phyloP scores from a whole-genome alignment of 2,797 vertebrate genomes.

The Cirrhinus molitorella region DNA sequence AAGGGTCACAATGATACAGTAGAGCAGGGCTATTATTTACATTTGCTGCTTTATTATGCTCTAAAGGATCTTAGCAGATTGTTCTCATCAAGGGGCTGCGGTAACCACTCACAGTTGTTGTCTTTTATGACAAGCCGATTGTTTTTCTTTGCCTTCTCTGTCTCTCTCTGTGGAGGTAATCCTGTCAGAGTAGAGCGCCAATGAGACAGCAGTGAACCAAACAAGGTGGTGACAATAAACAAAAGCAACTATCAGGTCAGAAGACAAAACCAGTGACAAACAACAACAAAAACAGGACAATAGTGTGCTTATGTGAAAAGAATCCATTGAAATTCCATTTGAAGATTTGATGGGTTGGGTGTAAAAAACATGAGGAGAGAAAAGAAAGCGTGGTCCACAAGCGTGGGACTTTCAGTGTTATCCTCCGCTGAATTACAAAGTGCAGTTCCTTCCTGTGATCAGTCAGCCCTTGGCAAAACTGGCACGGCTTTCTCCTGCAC shows the following conservation, averaged over 20 bases:
- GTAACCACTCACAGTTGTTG: neutral
- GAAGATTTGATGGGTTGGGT: slow-evolving; percentile 67
- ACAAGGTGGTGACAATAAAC: slow-evolving; percentile 55
- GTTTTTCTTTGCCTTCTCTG: slow-evolving; percentile 12
- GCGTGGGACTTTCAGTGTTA: slow-evolving; percentile 72
- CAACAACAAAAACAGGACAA: slow-evolving; percentile 56
- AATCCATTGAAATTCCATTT: slow-evolving; percentile 76
- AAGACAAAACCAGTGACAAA: slow-evolving; percentile 65
- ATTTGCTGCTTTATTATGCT: neutral
- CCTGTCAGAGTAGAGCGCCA: slow-evolving; percentile 35
- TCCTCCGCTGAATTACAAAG: slow-evolving; percentile 80
- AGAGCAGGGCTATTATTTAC: neutral
- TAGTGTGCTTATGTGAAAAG: slow-evolving; percentile 63
- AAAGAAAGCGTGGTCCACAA: slow-evolving; percentile 67
- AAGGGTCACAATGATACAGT: neutral
- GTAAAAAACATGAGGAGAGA: slow-evolving; percentile 34
- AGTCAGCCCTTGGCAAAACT: slow-evolving; percentile 80
- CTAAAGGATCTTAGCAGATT: too few species aligned
- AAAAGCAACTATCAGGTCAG: slow-evolving; percentile 63
- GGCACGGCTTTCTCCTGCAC: slow-evolving; percentile 67
- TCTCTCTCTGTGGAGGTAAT: slow-evolving; percentile 19
- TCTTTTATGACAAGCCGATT: neutral
- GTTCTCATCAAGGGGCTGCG: neutral
- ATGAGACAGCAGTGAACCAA: slow-evolving; percentile 48
- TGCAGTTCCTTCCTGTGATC: slow-evolving; percentile 80